phyloP scores from a whole-genome alignment of 2,113 vertebrate species.

The Macrotus californicus region DNA sequence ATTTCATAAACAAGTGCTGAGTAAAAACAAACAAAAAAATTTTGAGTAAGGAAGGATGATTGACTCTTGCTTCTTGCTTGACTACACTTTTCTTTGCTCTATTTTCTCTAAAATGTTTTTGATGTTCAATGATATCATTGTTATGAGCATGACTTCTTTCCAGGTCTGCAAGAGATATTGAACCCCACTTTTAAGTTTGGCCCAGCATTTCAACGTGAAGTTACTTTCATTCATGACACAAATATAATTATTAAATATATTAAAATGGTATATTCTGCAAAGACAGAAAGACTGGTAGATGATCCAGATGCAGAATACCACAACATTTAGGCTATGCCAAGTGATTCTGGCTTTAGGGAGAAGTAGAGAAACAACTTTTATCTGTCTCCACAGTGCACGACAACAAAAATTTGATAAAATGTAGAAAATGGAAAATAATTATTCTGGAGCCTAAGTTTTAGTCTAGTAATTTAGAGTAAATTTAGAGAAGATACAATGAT shows the following conservation, averaged over 20 bases:
- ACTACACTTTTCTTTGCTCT: not conserved
- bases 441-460: not conserved
- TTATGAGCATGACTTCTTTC: not conserved
- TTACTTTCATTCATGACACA: not conserved
- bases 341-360: not conserved
- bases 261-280: not conserved
- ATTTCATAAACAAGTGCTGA: not conserved
- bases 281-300: not conserved
- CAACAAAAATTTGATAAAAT: not conserved
- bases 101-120: not conserved
- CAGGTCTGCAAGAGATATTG: not conserved
- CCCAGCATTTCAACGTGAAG: not conserved
- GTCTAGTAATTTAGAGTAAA: not conserved
- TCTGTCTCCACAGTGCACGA: not conserved
- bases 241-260: not conserved
- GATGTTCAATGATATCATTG: not conserved
- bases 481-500: not conserved
- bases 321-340: not conserved
- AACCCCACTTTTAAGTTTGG: not conserved
- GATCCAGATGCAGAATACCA: not conserved
- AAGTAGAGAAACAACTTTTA: not conserved
- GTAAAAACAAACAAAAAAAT: not conserved
- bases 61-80: not conserved
- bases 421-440: not conserved
- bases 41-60: not conserved